Conservation (phyloP, 2,888 invertebrate genomes). For the Brenthis daphne region DNA sequence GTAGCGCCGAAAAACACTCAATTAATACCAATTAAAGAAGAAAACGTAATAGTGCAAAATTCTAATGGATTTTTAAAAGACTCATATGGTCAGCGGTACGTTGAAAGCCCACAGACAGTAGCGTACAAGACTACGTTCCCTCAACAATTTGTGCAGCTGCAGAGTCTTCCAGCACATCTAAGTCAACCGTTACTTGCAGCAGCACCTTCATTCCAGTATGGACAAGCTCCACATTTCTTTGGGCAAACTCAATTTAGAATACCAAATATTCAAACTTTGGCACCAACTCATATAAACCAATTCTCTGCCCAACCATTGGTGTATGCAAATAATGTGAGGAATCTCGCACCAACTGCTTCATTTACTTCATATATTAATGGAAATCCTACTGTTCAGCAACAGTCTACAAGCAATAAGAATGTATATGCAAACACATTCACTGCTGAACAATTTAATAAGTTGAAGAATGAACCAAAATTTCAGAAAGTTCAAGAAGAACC, state of each 20-base stretch:
- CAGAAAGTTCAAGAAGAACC: slow-evolving; percentile 46
- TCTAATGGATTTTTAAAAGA: slow-evolving; percentile 63
- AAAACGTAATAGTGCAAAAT: slow-evolving; percentile 53
- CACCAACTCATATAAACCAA: slow-evolving; percentile 48
- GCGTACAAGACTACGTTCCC: slow-evolving; percentile 64
- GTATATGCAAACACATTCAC: slow-evolving; percentile 52
- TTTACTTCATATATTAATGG: slow-evolving; percentile 42
- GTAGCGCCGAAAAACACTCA: slow-evolving; percentile 56
- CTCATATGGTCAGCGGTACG: slow-evolving; percentile 72
- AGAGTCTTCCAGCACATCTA: slow-evolving; percentile 69
- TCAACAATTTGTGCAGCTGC: slow-evolving; percentile 68
- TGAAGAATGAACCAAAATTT: slow-evolving; percentile 50
- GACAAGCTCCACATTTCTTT: slow-evolving; percentile 58
- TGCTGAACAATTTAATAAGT: slow-evolving; percentile 47
- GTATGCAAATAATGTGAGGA: slow-evolving; percentile 55
- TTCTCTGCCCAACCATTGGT: slow-evolving; percentile 54
- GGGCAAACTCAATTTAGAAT: slow-evolving; percentile 58
- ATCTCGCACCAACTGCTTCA: slow-evolving; percentile 48
- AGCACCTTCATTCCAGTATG: slow-evolving; percentile 56
- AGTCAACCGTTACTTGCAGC: slow-evolving; percentile 65
- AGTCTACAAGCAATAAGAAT: slow-evolving; percentile 56
- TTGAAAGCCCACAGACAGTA: slow-evolving; percentile 58
- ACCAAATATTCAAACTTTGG: slow-evolving; percentile 52
- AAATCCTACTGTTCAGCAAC: slow-evolving; percentile 47
- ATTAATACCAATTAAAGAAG: slow-evolving; percentile 58